phyloP scores from a whole-genome alignment of 2,113 vertebrate species.

The Talpa occidentalis region DNA sequence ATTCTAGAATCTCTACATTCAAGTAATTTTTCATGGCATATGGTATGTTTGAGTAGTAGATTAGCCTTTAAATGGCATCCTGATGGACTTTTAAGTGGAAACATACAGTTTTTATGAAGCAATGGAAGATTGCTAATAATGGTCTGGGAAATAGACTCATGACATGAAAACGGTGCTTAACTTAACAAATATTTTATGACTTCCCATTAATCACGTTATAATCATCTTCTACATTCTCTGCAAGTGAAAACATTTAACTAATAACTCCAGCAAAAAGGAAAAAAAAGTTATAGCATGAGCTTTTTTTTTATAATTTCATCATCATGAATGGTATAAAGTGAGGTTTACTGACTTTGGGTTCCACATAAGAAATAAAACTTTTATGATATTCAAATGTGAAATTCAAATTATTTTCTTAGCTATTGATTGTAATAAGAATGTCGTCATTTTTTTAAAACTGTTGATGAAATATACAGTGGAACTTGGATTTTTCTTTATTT shows the following conservation, averaged over 20 bases:
- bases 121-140: conserved; percentile 58
- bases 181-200: conserved; percentile 55
- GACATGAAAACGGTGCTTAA: conserved; percentile 45
- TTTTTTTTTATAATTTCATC: conserved; percentile 7
- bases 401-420: neutral
- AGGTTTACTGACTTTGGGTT: neutral
- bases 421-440: neutral
- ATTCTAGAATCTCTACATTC: neutral
- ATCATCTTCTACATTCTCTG: conserved; percentile 38
- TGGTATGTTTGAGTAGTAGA: conserved; percentile 44
- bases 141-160: conserved; percentile 31
- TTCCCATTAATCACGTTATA: neutral
- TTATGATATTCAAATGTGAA: neutral
- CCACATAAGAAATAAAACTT: neutral
- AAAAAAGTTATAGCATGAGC: neutral
- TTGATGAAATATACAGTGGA: neutral
- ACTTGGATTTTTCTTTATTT: conserved; percentile 7
- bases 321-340: neutral
- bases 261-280: neutral
- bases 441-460: neutral
- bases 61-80: neutral
- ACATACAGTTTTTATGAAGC: conserved; percentile 56
- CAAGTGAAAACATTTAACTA: conserved; percentile 51
- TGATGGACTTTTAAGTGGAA: conserved; percentile 64
- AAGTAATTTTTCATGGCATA: conserved; percentile 1